Conservation (phyloP, 2,113 vertebrate species). For the Alosa alosa region DNA sequence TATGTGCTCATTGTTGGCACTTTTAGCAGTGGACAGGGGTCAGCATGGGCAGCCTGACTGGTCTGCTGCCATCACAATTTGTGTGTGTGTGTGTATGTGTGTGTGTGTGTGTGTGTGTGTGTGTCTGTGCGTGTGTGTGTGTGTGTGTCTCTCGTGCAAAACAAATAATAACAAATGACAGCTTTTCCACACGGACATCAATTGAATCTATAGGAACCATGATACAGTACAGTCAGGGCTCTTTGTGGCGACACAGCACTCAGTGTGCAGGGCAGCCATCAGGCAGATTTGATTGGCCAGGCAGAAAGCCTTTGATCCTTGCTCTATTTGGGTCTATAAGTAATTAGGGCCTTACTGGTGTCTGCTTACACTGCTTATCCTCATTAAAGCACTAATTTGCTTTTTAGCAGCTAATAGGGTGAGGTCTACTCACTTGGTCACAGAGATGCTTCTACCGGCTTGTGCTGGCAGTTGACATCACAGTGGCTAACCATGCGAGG, state of each 20-base stretch:
- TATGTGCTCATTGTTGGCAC: no score
- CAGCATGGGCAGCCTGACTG: no score
- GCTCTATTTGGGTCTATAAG: constrained; percentile 46
- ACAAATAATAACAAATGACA: no score
- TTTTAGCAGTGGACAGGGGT: no score
- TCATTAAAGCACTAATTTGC: constrained; percentile 53
- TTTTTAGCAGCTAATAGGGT: constrained; percentile 48
- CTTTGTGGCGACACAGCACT: not conserved
- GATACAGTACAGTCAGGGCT: not conserved
- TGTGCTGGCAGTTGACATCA: constrained; percentile 13
- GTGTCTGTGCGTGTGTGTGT: no score
- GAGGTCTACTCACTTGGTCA: constrained; percentile 44
- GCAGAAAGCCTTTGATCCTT: constrained; percentile 43
- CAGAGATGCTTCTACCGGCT: constrained; percentile 27
- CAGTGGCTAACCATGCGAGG: constrained; percentile 34
- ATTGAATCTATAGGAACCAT: not conserved
- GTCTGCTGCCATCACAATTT: no score
- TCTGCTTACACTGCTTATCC: constrained; percentile 43
- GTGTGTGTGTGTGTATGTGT: no score
- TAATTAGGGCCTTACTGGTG: constrained; percentile 44
- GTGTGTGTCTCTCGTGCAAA: no score
- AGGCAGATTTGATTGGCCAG: not conserved
- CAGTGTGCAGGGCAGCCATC: not conserved
- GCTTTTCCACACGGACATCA: not conserved
- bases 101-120: no score